Evolutionary conservation across 2,113 vertebrate species (phyloP), one percentile per base, ranked within the genome.

Genomic region (Megalops atlanticus): DNA sequence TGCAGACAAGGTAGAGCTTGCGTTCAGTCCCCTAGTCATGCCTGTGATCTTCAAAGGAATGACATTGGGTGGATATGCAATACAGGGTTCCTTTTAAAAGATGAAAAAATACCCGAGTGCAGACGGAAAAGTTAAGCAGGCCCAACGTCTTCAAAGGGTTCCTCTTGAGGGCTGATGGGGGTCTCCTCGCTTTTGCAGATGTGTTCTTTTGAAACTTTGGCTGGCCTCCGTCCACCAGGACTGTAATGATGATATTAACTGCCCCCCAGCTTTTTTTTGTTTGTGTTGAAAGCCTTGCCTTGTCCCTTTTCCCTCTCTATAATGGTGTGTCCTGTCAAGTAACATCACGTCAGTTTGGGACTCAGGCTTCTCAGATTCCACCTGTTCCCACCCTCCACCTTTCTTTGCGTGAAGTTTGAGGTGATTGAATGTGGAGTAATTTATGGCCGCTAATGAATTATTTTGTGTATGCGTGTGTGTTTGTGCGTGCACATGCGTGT

Each of bases 1-100:
- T 88, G 89, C 86, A 87, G 88, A 86, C 84, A 84, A 86, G 84
- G 70, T 89, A 89, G 52, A 88, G 89, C 90, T 86, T 87, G 87
- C 90, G 83, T 89, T 84, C 68, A 77, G 85, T 87, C 84, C 88
- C 91, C 89, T 90, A 87, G 35, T 38, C 21, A 38, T 64, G 58
- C 31, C 52, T 74, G n/a, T 6, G 38, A 74, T 27, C 24, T 74
- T 74, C 38, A n/a, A 64, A 64, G n/a, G 24, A 31, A 0, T 64
- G 58, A 64, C 58, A 31, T 64, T 24, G 8, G n/a, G 8, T 64
- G n/a, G 58, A 64, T 64, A n/a, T 31, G 31, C 31, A 31, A 31
- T 31, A 31, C 58, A 24, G 3, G 52, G 52, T n/a, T 8, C 27
- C 24, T 31, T 24, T 27, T 64, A n/a, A 24, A 64, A 64, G 58